phyloP scores from a whole-genome alignment of 2,888 invertebrate species.

The Nephrocerus scutellatus region DNA sequence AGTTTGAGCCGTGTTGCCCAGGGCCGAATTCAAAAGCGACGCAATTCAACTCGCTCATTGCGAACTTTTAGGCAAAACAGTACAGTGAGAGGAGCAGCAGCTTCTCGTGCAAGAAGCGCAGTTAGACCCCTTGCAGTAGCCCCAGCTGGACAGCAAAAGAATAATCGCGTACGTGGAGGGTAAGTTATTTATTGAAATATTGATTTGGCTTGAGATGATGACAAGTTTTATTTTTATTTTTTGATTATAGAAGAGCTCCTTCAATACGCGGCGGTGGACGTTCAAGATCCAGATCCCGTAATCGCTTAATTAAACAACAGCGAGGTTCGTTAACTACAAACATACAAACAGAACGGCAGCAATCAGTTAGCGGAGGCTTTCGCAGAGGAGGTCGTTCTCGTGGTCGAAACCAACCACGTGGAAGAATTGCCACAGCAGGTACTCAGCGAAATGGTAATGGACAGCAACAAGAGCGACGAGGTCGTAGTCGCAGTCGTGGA shows the following conservation, averaged over 20 bases:
- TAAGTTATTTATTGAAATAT: conserved; percentile 17
- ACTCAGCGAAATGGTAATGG: conserved; percentile 23
- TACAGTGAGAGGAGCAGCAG: conserved; percentile 24
- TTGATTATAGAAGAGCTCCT: conserved; percentile 27
- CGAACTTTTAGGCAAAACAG: conserved; percentile 17
- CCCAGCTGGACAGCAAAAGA: not conserved
- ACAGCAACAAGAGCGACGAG: conserved; percentile 33
- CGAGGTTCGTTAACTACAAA: no score
- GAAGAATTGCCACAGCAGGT: conserved; percentile 18
- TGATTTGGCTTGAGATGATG: not conserved
- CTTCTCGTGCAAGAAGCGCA: conserved; percentile 16
- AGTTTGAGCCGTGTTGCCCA: conserved; percentile 28
- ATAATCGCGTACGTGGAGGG: conserved; percentile 37
- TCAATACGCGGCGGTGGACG: conserved; percentile 30
- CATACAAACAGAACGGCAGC: no score
- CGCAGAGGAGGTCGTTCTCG: conserved; percentile 27
- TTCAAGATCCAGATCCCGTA: conserved; percentile 34
- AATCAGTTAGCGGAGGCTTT: conserved; percentile 20
- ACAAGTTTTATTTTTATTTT: conserved; percentile 7
- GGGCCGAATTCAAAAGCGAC: conserved; percentile 38
- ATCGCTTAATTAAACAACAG: conserved; percentile 18
- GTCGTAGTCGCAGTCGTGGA: conserved; percentile 41
- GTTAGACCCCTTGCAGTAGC: conserved; percentile 22
- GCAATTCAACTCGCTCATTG: conserved; percentile 29
- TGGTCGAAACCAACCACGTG: conserved; percentile 35